Conservation (phyloP, 2,113 vertebrate genomes). For the Tyto alba region DNA sequence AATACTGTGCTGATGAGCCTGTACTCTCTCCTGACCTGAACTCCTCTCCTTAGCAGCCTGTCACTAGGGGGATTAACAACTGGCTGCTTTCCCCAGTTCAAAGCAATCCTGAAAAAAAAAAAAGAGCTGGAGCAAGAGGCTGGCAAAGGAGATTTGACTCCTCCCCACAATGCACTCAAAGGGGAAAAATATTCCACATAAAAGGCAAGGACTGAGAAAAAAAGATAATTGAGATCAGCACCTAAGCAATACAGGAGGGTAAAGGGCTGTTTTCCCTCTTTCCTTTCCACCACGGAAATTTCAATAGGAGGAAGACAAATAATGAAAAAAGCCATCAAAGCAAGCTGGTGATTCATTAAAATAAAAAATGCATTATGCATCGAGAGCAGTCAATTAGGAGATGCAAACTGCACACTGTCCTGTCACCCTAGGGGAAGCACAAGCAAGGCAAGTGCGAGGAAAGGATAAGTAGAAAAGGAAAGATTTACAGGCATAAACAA, state of each 20-base stretch:
- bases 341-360: conserved; percentile 51
- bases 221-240: conserved; percentile 46
- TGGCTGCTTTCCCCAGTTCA: conserved; percentile 34
- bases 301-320: conserved; percentile 48
- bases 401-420: conserved; percentile 42
- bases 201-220: conserved; percentile 27
- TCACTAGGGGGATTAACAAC: conserved; percentile 51
- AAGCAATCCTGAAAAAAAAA: conserved; percentile 32
- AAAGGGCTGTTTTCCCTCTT: conserved; percentile 17
- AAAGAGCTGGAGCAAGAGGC: conserved; percentile 1
- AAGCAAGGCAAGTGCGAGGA: conserved; percentile 36
- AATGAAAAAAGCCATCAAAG: conserved; percentile 57
- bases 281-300: conserved; percentile 35
- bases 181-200: conserved; percentile 32
- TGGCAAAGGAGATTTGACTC: conserved; percentile 40
- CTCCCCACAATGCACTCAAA: background rate
- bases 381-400: conserved; percentile 52
- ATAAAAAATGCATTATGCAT: conserved; percentile 66
- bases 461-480: conserved; percentile 24
- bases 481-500: conserved; percentile 55
- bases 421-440: conserved; percentile 45
- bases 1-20: background rate
- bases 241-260: conserved; percentile 26
- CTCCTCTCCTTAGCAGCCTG: conserved; percentile 2
- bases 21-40: background rate